A percentile compares a stretch with the other conserved stretches of the same genome.
phyloP scores from a whole-genome alignment of 2,797 vertebrate species.

The Synanceia verrucosa region DNA sequence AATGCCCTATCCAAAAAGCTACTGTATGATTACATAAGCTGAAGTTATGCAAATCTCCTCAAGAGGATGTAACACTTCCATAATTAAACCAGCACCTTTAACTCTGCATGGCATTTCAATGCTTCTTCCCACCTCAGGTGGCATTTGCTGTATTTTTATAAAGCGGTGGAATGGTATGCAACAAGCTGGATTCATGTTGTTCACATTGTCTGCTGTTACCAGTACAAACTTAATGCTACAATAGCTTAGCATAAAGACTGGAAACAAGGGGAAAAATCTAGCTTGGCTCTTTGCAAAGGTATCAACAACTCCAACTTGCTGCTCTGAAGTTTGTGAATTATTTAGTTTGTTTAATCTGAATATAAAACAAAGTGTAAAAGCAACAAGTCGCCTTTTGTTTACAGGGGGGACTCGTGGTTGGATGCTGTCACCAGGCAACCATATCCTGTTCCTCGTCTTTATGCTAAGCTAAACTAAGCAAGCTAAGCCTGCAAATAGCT shows the following conservation, averaged over 20 bases:
- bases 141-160: neutral
- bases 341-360: neutral
- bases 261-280: neutral
- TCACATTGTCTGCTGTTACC: neutral
- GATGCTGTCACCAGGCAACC: neutral
- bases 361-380: neutral
- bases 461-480: neutral
- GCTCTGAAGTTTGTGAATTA: neutral
- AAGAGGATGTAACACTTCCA: neutral
- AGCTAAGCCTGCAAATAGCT: too few species aligned
- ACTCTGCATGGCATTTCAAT: neutral
- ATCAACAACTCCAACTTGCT: neutral
- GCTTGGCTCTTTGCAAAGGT: neutral
- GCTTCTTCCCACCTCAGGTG: neutral
- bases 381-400: neutral
- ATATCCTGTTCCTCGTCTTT: neutral
- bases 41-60: neutral
- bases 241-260: neutral
- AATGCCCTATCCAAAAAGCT: neutral
- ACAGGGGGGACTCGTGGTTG: neutral
- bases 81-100: conserved; percentile 4
- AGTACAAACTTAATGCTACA: too few species aligned
- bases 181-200: neutral
- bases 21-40: conserved; percentile 7
- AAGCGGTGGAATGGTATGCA: neutral